Evolutionary conservation across 64 coral and sea anemone species (phyloP).

Genomic region (Montipora sp.): DNA sequence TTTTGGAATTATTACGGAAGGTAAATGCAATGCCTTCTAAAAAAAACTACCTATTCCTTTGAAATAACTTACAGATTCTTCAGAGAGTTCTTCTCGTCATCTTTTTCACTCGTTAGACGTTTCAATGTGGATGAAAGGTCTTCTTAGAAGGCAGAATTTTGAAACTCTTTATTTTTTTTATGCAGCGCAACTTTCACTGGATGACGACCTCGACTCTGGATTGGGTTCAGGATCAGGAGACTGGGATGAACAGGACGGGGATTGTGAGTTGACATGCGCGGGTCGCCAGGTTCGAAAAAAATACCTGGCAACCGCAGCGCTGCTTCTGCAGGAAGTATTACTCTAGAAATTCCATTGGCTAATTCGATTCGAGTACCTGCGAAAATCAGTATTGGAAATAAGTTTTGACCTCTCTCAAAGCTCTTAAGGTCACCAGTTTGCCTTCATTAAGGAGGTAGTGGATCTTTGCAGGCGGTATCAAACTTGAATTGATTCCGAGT

Average conservation of each 20-base stretch:
- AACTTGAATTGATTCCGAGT: too few species aligned
- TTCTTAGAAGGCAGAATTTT: neutral
- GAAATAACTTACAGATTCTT: neutral
- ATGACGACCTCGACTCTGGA: conserved; percentile 62
- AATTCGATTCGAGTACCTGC: too few species aligned
- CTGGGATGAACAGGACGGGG: conserved; percentile 59
- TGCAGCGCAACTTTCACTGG: conserved; percentile 17
- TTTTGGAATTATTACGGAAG: too few species aligned
- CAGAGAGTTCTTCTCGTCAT: neutral
- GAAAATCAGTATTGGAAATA: too few species aligned
- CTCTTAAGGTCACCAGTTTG: too few species aligned
- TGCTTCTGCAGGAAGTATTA: neutral
- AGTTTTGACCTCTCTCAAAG: too few species aligned
- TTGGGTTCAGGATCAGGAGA: conserved; percentile 79
- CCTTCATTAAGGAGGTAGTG: too few species aligned
- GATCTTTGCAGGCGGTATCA: too few species aligned
- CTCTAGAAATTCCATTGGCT: neutral
- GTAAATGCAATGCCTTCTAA: too few species aligned
- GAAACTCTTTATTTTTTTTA: neutral
- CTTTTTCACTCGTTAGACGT: neutral
- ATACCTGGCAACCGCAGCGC: neutral
- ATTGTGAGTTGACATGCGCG: conserved; percentile 46
- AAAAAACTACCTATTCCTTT: too few species aligned
- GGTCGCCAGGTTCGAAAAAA: neutral
- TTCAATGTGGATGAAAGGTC: neutral